A percentile compares a stretch with the other conserved stretches of the same genome.
These are phyloP conservation scores for Venustaconcha ellipsiformis DNA, from an alignment of 1,140 invertebrate genomes.

Conservation along the genomic window DNA sequence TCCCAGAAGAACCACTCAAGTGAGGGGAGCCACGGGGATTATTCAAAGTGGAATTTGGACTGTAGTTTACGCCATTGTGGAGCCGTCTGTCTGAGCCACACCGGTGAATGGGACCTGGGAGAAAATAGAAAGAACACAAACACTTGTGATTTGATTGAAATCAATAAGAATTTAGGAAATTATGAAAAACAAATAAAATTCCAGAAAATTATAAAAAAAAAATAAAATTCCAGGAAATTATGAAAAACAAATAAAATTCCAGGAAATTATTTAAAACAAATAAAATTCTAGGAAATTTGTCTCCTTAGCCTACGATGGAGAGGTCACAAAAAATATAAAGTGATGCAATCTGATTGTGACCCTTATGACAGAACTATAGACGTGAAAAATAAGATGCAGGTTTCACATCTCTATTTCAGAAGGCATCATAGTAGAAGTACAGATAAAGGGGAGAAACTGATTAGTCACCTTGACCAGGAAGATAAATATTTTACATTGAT, in stretches of 20 bases:
- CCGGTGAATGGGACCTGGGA: constrained; percentile 17
- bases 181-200: constrained; percentile 4
- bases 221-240: background rate
- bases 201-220: too few species aligned
- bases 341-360: too few species aligned
- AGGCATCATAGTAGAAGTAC: background rate
- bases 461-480: background rate
- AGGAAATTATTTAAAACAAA: too few species aligned
- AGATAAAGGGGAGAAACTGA: background rate
- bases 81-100: constrained; percentile 28
- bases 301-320: background rate
- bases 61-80: constrained; percentile 49
- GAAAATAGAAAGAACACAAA: too few species aligned
- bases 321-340: too few species aligned
- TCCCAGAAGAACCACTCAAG: constrained; percentile 43
- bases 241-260: constrained; percentile 1
- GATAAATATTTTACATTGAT: too few species aligned
- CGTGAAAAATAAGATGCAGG: background rate
- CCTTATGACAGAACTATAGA: too few species aligned
- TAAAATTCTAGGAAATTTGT: background rate
- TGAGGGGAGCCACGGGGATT: constrained; percentile 22
- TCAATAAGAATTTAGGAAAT: too few species aligned
- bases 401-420: background rate
- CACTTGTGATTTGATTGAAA: too few species aligned
- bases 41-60: constrained; percentile 46